Base-by-base conservation (phyloP, 2,113 vertebrate species). In the Pionites leucogaster region DNA sequence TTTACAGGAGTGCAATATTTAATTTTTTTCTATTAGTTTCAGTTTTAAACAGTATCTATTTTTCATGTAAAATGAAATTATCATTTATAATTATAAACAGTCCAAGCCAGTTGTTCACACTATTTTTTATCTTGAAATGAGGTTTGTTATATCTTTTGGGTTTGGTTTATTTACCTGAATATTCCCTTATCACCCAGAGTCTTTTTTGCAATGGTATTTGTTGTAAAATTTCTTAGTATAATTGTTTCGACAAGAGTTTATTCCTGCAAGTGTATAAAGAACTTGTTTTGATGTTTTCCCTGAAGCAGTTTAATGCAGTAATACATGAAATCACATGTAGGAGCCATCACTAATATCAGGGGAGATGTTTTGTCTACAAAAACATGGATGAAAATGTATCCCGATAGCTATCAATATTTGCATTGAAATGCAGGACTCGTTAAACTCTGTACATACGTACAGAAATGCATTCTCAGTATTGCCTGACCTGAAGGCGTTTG, bases 101-200 rank as follows among this genome's bases (percentile, higher is more conserved):
- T 70, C 52, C 28, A 60, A 91, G 65, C 7, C 52, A 37, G 62
- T 82, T 91, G 70, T 74, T 96, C 80, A 35, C 46, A 50, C 46
- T 63, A 29, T 0, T 71, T 93, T 94, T 90, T 75, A 70, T 89
- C 67, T 89, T 64, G 57, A 91, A 82, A 79, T 68, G 17, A 84
- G 41, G 5, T 72, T 94, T 82, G 22, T 47, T 33, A 3, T 62
- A 13, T 79, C 39, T 62, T 86, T 71, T 72, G 33, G 7, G 3
- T 86, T 95, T 91, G 44, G 57, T 92, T 96, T 92, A 76, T 96
- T 93, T 92, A 67, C 69, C 19, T 84, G 84, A 62, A 52, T 20
- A 2, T 86, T 86, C 44, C 31, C 22, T 71, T 92, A 88, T 76
- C 72, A 82, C 31, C 42, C 85, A 86, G 59, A 81, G 47, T 47